Evolutionary conservation across 1,140 invertebrate genomes (phyloP), one percentile per base, ranked within the genome.

Genomic region (Zaprionus taronus): DNA sequence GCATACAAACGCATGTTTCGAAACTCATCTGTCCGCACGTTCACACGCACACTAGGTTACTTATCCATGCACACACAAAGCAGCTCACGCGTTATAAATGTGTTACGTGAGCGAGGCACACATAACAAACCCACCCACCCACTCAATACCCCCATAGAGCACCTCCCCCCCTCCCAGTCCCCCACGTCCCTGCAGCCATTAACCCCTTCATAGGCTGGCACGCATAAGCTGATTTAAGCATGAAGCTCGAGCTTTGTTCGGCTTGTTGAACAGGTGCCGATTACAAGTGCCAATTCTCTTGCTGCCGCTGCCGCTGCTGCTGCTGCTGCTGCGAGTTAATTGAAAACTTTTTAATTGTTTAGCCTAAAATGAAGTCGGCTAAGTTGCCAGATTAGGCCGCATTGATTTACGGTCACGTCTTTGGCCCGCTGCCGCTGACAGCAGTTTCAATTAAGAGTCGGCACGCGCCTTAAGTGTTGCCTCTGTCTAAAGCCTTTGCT

Each of bases 261-360:
- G 85, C 79, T 85, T 90, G 85, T 91, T 90, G 82, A 85, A 90
- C 85, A 90, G 85, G 85, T 90, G 85, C 85, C 82, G 85, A 90
- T 90, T 89, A 90, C 81, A 90, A 90, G 79, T 82, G 85, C 79
- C 85, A 89, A 90, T 90, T 90, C 64, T 34, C n/a, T 4, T 12
- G 47, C 51, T 56, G 61, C 65, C 57, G 73, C 62, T 38, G 36
- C 26, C 63, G 28, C 31, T 70, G 26, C 28, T 7, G 64, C 58
- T 62, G 53, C 63, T 65, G 74, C 77, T 66, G 68, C 79, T 51
- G 66, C 70, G 34, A 90, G 82, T 90, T 90, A 90, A 90, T 90
- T 90, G 85, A 90, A 90, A 90, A 90, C 70, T 90, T 90, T 90
- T 84, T 82, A 90, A 85, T 89, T 90, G 85, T 85, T 79, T 61